Evolutionary conservation across 2,888 invertebrate species (phyloP).

Genomic region (Abrostola tripartita): DNA sequence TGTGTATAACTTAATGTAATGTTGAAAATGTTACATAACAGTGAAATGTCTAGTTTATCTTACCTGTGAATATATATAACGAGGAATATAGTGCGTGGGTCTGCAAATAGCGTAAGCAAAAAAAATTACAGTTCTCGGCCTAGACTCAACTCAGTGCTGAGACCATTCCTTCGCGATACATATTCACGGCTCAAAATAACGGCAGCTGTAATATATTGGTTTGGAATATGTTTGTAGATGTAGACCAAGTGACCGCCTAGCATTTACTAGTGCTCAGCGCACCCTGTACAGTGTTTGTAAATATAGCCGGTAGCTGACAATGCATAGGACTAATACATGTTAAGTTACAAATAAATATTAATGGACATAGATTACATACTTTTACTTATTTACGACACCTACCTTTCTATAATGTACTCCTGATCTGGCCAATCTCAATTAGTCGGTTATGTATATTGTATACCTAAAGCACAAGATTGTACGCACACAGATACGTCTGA

Average conservation of each 20-base stretch:
- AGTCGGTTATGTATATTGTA: no score
- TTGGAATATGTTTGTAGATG: slow-evolving; percentile 12
- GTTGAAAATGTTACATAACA: slow-evolving; percentile 12
- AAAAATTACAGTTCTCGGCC: no score
- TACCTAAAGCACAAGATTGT: no score
- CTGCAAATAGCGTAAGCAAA: no score
- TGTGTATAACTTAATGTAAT: slow-evolving; percentile 10
- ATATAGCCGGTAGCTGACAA: slow-evolving; percentile 76
- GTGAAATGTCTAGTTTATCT: not conserved
- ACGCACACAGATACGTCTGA: no score
- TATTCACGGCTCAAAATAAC: not conserved
- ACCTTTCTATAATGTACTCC: not conserved
- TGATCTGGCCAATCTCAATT: no score
- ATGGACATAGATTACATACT: slow-evolving; percentile 73
- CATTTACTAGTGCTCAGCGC: slow-evolving; percentile 76
- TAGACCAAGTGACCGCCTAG: slow-evolving; percentile 68
- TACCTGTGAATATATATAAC: not conserved
- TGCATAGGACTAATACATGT: slow-evolving; percentile 78
- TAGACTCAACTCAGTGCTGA: no score
- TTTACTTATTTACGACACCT: slow-evolving; percentile 46
- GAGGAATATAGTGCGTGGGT: no score
- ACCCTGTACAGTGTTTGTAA: slow-evolving; percentile 84
- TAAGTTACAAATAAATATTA: slow-evolving; percentile 85
- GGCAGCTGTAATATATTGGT: slow-evolving; percentile 5
- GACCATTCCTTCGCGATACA: not conserved